Base-by-base conservation (phyloP, 2,113 vertebrate genomes). In the Erythrocebus patas region DNA sequence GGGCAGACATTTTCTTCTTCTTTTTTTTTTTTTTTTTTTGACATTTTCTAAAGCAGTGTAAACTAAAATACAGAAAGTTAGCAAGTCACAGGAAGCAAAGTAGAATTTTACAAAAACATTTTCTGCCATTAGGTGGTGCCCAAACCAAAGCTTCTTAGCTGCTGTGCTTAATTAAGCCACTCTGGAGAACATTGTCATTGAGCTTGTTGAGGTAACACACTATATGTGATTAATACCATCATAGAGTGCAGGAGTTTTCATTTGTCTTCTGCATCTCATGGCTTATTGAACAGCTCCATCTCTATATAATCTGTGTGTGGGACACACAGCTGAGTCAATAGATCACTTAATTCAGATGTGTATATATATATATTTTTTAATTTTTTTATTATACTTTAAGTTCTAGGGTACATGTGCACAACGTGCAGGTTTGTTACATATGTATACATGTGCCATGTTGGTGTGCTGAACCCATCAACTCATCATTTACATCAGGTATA, bases 111-210 rank as follows among this genome's bases (percentile, higher is more conserved):
- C 61, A 91, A 32, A 52, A 78, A 57, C 32, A 48, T 86, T 76
- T 95, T 68, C 45, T 87, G 68, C 96, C 97, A 72, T 91, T 97
- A 98, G 97, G 93, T 97, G 97, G 97, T 91, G 96, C 96, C 89
- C 95, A 92, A 98, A 70, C 50, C 95, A 92, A 93, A 70, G 81
- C 38, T 95, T 84, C 45, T 76, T 79, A 78, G 48, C 57, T 6
- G 23, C 10, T 48, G 14, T 25, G 23, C 23, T 66, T 75, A 66
- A 89, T 75, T 79, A 93, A 94, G 16, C 45, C 48, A 3, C 38
- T 83, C 48, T 23, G 59, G 50, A 84, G 61, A 50, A 52, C 6
- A 12, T 43, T n/a, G 38, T 83, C 55, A 7, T 25, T 75, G 13
- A 8, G 57, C 45, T 86, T 59, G 23, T 20, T 75, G 85, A 70